These are phyloP conservation scores for Drosophila funebris DNA, from an alignment of 1,140 invertebrate genomes.

Conservation along the genomic window DNA sequence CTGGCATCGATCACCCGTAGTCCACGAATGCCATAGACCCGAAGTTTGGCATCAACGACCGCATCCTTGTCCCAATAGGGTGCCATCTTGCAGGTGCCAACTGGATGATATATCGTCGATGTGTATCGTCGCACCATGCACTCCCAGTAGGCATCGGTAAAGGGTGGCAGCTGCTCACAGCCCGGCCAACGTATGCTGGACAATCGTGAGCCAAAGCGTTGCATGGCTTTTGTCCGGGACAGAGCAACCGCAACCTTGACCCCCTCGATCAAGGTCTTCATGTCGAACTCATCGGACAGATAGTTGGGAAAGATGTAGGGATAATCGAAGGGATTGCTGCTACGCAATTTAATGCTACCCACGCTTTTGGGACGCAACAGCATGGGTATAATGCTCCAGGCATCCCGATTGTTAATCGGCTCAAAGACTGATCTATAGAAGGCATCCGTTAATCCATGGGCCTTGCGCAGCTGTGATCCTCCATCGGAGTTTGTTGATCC, in stretches of 20 bases:
- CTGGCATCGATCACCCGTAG: slow-evolving; percentile 93
- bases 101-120: slow-evolving; percentile 93
- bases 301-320: slow-evolving; percentile 97
- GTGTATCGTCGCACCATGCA: slow-evolving; percentile 93
- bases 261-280: slow-evolving; percentile 92
- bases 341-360: slow-evolving; percentile 91
- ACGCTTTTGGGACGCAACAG: slow-evolving; percentile 91
- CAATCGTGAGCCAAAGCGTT: slow-evolving; percentile 88
- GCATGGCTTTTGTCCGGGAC: slow-evolving; percentile 89
- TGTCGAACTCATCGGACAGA: slow-evolving; percentile 91
- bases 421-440: slow-evolving; percentile 91
- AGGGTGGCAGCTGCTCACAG: slow-evolving; percentile 87
- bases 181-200: slow-evolving; percentile 89
- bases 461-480: slow-evolving; percentile 91
- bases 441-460: slow-evolving; percentile 89
- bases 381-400: slow-evolving; percentile 94
- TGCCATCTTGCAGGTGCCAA: slow-evolving; percentile 97
- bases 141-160: slow-evolving; percentile 91
- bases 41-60: slow-evolving; percentile 93
- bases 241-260: slow-evolving; percentile 91
- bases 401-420: slow-evolving; percentile 90
- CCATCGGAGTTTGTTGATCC: slow-evolving; percentile 95
- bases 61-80: slow-evolving; percentile 92
- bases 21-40: slow-evolving; percentile 91
- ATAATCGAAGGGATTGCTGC: slow-evolving; percentile 93